Percentiles rank a stretch among this genome's conserved stretches.
Conservation (phyloP, 2,797 vertebrate genomes). For the Phylloscopus collybita region DNA sequence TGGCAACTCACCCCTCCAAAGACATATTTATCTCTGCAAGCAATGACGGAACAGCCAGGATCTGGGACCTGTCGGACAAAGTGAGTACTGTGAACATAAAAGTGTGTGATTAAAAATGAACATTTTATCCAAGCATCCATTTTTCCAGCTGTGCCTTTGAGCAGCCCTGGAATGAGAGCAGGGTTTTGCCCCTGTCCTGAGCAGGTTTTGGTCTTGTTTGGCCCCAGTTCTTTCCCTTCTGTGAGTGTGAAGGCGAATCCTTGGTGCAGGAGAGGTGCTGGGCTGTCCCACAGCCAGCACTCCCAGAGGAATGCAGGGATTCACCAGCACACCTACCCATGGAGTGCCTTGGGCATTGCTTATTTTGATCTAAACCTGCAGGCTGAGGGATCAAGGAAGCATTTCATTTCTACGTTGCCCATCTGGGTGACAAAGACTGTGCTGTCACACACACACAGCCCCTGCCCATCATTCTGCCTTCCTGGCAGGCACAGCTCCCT, state of each 20-base stretch:
- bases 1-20: conserved; percentile 92
- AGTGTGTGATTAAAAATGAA: fast-evolving
- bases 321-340: not conserved
- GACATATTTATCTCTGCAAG: conserved; percentile 94
- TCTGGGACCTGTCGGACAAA: conserved; percentile 95
- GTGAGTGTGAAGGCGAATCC: not conserved
- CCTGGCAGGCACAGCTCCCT: not conserved
- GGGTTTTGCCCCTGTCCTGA: not conserved
- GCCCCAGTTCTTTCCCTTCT: not conserved
- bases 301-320: not conserved
- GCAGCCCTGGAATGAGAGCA: not conserved
- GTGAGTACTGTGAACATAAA: conserved; percentile 63
- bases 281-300: not conserved
- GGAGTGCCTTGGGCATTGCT: not conserved
- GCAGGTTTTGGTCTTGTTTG: not conserved
- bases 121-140: fast-evolving
- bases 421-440: not conserved
- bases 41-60: conserved; percentile 91
- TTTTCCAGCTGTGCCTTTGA: not conserved
- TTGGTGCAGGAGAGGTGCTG: not conserved
- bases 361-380: not conserved
- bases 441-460: not conserved
- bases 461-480: not conserved
- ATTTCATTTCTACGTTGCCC: not conserved
- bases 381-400: not conserved